Evolutionary conservation across 1,140 invertebrate genomes (phyloP), one percentile per base, ranked within the genome.

Genomic region (Acromyrmex heyeri): DNA sequence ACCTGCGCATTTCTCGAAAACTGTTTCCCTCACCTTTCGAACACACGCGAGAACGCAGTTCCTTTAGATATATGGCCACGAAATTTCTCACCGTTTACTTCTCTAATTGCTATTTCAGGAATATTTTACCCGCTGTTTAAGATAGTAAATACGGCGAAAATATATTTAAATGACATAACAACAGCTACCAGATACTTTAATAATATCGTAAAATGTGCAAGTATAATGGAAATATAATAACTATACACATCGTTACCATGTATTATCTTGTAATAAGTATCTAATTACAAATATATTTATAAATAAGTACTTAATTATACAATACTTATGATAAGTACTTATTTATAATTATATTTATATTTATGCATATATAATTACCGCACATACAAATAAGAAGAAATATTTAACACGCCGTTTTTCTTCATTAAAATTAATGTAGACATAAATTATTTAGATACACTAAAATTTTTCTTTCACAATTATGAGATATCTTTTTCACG

Each of bases 1-100:
- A 91, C 86, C 77, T 67, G 89, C 77, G 88, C 89, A 75, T 79
- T 79, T 72, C 85, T 73, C 83, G 85, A 86, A 86, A 90, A 81
- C 85, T 34, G 48, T 30, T 50, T 57, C 53, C 57, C 38, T 48
- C 48, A 12, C 44, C 50, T 67, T 48, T 48, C 64, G 34, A 70
- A 38, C 69, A 72, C 78, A 65, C 79, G 79, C 79, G 79, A 75
- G 50, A 69, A 76, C 59, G 81, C 69, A 87, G 73, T 72, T 65
- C 73, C 57, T 78, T 50, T 48, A 75, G 79, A 83, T 83, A 62
- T 83, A 83, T 75, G 44, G 44, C 69, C 79, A 57, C 79, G 55
- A 75, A 83, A 83, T 83, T 75, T 83, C 79, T 62, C 79, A 2
- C 79, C 53, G 69, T 83, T 70, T 69, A 67, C 64, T 57, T 38